phyloP scores from a whole-genome alignment of 1,140 invertebrate genomes.

The Dolichoris vasculosae region DNA sequence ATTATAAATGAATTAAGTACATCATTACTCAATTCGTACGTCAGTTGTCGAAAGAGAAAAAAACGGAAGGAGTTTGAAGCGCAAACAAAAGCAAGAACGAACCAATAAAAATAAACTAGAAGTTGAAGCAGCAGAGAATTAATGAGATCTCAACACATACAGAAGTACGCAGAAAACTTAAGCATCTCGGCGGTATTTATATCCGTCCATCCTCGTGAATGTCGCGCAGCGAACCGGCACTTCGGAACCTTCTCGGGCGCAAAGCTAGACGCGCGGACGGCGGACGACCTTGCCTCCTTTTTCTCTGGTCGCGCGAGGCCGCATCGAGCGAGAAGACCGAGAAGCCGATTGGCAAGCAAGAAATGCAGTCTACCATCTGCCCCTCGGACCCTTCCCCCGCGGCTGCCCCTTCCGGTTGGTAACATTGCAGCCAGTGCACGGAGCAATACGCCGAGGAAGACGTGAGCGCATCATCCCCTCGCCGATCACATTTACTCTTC shows the following conservation, averaged over 20 bases:
- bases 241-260: background rate
- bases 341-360: background rate
- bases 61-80: background rate
- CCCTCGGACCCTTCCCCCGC: background rate
- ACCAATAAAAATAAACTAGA: background rate
- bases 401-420: constrained; percentile 1
- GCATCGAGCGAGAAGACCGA: background rate
- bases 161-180: background rate
- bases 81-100: background rate
- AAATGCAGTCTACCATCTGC: background rate
- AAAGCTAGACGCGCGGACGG: background rate
- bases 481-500: background rate
- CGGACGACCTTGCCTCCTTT: constrained; percentile 32
- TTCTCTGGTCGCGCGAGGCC: background rate
- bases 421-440: background rate
- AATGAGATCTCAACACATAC: background rate
- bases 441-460: background rate
- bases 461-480: background rate
- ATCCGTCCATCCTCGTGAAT: background rate
- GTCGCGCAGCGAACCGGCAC: background rate
- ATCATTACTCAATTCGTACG: background rate
- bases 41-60: background rate
- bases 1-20: background rate
- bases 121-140: background rate
- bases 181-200: background rate